Evolutionary conservation across 1,140 invertebrate genomes (phyloP).

Genomic region (Ridgeia piscesae): DNA sequence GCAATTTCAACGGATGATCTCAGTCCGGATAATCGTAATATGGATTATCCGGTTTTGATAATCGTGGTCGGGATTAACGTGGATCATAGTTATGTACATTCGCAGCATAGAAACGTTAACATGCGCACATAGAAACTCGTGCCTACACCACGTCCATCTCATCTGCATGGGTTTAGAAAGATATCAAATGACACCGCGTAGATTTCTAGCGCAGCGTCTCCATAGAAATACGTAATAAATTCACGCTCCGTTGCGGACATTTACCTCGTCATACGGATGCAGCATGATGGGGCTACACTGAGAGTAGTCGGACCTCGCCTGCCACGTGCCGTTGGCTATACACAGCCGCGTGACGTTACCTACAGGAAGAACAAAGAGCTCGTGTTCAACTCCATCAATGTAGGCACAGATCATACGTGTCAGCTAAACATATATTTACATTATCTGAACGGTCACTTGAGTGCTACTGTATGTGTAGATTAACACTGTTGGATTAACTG

Average conservation of each 20-base stretch:
- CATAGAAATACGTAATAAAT: neutral
- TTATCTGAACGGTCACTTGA: neutral
- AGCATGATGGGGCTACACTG: slow-evolving; percentile 59
- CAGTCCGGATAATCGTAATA: too few species aligned
- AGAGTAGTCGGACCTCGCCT: slow-evolving; percentile 69
- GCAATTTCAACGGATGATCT: too few species aligned
- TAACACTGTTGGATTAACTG: neutral
- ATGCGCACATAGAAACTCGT: too few species aligned
- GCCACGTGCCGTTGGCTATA: slow-evolving; percentile 70
- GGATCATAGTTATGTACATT: too few species aligned
- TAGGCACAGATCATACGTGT: neutral
- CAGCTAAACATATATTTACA: neutral
- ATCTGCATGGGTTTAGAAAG: too few species aligned
- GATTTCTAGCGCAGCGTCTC: too few species aligned
- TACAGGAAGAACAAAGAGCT: slow-evolving; percentile 51
- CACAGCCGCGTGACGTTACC: slow-evolving; percentile 76
- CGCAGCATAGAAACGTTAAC: too few species aligned
- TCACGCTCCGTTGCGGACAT: neutral
- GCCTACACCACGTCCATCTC: too few species aligned
- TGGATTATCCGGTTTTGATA: too few species aligned
- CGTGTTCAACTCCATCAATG: neutral
- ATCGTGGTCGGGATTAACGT: too few species aligned
- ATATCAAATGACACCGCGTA: too few species aligned
- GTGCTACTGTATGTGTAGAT: neutral
- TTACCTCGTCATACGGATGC: slow-evolving; percentile 24